These are phyloP conservation scores for Limnephilus marmoratus DNA, from an alignment of 2,888 invertebrate species.

Conservation along the genomic window DNA sequence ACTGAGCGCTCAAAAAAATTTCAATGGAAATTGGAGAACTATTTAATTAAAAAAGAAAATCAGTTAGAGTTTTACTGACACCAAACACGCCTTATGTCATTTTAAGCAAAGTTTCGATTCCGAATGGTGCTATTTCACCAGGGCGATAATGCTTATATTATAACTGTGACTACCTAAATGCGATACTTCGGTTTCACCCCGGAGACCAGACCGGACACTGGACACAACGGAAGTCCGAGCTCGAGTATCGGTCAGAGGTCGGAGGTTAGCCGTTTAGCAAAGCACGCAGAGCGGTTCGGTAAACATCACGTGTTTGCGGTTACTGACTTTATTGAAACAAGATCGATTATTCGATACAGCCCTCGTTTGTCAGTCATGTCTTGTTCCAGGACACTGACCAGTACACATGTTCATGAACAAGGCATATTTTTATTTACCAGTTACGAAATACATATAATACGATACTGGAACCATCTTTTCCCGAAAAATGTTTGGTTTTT, in stretches of 20 bases:
- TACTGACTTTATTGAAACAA: neutral
- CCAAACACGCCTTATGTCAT: no score
- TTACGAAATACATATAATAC: neutral
- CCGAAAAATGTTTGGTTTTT: neutral
- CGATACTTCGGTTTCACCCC: neutral
- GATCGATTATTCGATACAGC: neutral
- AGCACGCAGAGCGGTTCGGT: neutral
- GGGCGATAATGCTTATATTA: no score
- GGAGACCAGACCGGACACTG: neutral
- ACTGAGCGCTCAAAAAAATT: neutral
- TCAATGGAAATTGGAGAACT: neutral
- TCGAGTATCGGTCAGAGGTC: neutral
- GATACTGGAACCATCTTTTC: neutral
- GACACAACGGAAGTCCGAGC: neutral
- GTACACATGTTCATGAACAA: neutral
- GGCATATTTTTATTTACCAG: neutral
- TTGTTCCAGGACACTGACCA: neutral
- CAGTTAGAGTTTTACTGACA: no score
- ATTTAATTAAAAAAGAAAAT: neutral
- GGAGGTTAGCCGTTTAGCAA: neutral
- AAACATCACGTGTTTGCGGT: constrained; percentile 2
- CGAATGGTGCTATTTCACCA: no score
- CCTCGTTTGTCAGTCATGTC: neutral
- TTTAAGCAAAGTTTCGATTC: no score
- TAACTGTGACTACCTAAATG: neutral